Percentiles rank a stretch among this genome's conserved stretches.
These are phyloP conservation scores for Bombus confusus DNA, from an alignment of 1,140 invertebrate genomes.

Conservation along the genomic window DNA sequence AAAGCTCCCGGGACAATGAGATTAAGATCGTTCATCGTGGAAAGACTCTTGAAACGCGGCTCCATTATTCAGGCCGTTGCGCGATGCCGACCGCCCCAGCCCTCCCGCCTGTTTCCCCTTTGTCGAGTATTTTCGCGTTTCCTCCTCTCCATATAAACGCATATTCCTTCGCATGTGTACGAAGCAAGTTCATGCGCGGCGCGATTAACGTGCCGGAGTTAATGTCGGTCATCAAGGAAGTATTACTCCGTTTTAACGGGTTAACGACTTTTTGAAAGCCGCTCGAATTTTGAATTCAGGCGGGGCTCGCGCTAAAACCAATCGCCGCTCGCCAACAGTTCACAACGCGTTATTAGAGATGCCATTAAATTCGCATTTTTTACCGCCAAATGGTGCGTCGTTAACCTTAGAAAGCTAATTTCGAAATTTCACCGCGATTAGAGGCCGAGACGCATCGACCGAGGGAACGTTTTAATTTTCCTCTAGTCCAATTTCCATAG, in stretches of 20 bases:
- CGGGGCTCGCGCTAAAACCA: not conserved
- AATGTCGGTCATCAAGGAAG: slow-evolving; percentile 60
- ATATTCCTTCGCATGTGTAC: not conserved
- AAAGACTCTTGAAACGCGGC: slow-evolving; percentile 24
- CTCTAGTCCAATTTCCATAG: too few relatives aligned
- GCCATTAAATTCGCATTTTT: not conserved
- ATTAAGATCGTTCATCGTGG: slow-evolving; percentile 36
- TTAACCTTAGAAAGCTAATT: slow-evolving; percentile 18
- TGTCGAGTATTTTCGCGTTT: slow-evolving; percentile 32
- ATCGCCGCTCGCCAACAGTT: not conserved
- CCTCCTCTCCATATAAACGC: not conserved
- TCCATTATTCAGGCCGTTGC: slow-evolving; percentile 25
- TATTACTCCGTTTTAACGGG: slow-evolving; percentile 44
- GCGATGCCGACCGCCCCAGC: not conserved
- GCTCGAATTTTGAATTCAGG: slow-evolving; percentile 33
- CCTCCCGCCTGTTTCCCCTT: not conserved
- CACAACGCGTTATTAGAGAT: not conserved
- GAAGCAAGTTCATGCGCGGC: slow-evolving; percentile 2
- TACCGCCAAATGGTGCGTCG: not conserved
- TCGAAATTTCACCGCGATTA: not conserved
- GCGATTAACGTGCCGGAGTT: slow-evolving; percentile 60
- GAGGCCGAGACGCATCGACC: not conserved
- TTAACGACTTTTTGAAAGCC: slow-evolving; percentile 51
- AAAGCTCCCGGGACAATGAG: slow-evolving; percentile 1
- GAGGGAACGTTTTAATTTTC: not conserved